Conservation (phyloP, 2,113 vertebrate genomes). For the Setophaga kirtlandii region DNA sequence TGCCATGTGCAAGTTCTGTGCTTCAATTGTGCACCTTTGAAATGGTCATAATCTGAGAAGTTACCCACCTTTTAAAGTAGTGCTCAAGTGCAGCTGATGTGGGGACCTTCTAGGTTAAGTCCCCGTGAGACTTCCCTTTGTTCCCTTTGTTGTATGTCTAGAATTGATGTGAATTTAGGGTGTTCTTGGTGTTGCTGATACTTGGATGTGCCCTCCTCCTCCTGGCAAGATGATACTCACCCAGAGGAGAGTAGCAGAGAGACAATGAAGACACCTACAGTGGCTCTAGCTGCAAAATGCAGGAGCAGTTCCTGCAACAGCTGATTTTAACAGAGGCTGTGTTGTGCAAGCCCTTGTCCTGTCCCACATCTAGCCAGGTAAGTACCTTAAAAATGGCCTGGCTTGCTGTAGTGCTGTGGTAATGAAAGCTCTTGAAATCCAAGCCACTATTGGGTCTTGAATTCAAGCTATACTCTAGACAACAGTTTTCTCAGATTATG, state of each 20-base stretch:
- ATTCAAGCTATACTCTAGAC: background rate
- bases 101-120: background rate
- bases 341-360: background rate
- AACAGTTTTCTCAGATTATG: background rate
- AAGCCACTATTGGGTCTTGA: rapidly evolving
- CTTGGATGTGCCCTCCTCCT: background rate
- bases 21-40: background rate
- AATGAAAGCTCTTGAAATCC: background rate
- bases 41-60: no score
- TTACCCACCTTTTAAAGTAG: background rate
- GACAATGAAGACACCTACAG: background rate
- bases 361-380: background rate
- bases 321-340: background rate
- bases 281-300: background rate
- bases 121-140: background rate
- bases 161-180: background rate
- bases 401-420: background rate
- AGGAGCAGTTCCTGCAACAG: background rate
- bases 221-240: background rate
- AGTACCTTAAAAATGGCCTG: background rate
- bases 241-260: background rate
- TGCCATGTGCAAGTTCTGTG: background rate
- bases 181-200: background rate
- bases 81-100: background rate
- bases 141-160: background rate